phyloP scores from a whole-genome alignment of 2,797 vertebrate genomes.

The Phrynocephalus forsythii region DNA sequence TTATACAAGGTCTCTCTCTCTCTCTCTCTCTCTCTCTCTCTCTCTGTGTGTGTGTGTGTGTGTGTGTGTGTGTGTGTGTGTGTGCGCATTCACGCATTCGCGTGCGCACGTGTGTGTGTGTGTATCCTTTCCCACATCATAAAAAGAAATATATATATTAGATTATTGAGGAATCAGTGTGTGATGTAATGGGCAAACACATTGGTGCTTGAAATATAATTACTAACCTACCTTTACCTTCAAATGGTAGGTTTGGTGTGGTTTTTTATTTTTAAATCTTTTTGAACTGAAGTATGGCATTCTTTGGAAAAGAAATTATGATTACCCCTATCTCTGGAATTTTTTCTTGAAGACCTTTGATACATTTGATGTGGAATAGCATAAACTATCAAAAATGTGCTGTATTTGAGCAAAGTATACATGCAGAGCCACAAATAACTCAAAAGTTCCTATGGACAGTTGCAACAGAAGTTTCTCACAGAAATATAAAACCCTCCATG shows the following conservation, averaged over 20 bases:
- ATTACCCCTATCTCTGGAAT: no score
- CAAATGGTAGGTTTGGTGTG: neutral
- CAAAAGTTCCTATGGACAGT: neutral
- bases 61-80: no score
- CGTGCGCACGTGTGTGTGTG: no score
- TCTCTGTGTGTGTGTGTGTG: no score
- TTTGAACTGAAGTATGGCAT: neutral
- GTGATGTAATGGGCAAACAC: slow-evolving; percentile 50
- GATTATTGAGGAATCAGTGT: slow-evolving; percentile 61
- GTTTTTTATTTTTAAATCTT: neutral
- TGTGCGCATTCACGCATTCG: no score
- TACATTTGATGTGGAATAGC: neutral
- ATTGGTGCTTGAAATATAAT: slow-evolving; percentile 34
- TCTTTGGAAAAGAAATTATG: neutral
- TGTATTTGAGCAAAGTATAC: neutral
- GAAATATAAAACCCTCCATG: no score
- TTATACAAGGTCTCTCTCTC: no score
- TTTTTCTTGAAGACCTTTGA: neutral
- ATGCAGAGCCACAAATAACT: no score
- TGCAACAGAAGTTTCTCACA: neutral
- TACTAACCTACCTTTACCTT: slow-evolving; percentile 52
- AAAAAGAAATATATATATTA: slow-evolving; percentile 44
- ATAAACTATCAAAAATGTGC: neutral
- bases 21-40: no score
- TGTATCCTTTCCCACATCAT: slow-evolving; percentile 39